Evolutionary conservation across 2,797 vertebrate species (phyloP), one percentile per base, ranked within the genome.

Genomic region (Nannoperca australis): DNA sequence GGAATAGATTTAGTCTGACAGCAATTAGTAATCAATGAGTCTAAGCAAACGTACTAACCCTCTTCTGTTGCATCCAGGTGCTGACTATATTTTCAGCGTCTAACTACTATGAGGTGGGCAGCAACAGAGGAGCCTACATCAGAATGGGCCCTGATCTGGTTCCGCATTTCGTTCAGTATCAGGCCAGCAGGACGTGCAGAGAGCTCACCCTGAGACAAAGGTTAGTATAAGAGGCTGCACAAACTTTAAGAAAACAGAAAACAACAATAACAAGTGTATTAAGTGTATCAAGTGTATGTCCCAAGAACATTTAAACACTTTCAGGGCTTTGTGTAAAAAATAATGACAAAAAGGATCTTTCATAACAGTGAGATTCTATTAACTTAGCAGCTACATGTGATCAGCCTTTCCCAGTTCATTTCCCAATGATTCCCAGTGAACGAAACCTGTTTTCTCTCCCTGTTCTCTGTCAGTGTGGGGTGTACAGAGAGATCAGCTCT

Each of bases 81-180:
- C 80, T 96, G 86, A 96, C 95, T 1, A 94, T 96, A 75, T 96
- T 95, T 85, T 95, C 95, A 24, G 94, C 93, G 0, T 95, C 98
- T 1, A 99, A 99, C 92, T 99, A 99, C 88, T 99, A 98, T 0
- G 96, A 97, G 76, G 91, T 96, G 63, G 98, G 97, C 90, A 99
- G 98, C 78, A 99, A 99, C 92, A 96, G 97, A 92, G 98, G 97
- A 22, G 98, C 98, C 36, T 99, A 97, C 5, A 95, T 99, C 83
- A 95, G 96, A 81, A 90, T 99, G 91, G 97, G 98, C 22, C 94
- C 95, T 0, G 95, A 97, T 85, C 93, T 98, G 63, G 86, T 94
- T 1, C 97, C 97, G 0, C 97, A 97, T 73, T 94, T 98, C 1
- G 90, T 97, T 79, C 97, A 97, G 89, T 99, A 97, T 88, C 98